A percentile compares a stretch with the other conserved stretches of the same genome.
These are phyloP conservation scores for Tenthredo livida DNA, from an alignment of 2,888 invertebrate genomes.

Conservation along the genomic window DNA sequence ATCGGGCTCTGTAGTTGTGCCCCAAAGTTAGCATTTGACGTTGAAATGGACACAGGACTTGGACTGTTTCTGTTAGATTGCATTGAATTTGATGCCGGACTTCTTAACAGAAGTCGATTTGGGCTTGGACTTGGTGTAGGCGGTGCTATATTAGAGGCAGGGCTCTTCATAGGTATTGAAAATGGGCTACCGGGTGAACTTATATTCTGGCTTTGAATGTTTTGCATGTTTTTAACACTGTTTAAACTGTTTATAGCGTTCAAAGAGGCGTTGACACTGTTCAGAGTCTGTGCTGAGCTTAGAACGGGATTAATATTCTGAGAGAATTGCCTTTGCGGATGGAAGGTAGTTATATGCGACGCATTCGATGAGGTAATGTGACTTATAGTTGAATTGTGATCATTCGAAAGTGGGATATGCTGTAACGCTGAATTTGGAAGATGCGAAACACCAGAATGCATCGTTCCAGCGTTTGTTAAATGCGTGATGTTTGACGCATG, in stretches of 20 bases:
- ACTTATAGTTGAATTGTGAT: slow-evolving; percentile 68
- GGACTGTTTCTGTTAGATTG: slow-evolving; percentile 75
- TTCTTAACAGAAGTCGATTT: slow-evolving; percentile 73
- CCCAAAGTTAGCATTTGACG: slow-evolving; percentile 71
- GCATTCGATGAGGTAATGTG: slow-evolving; percentile 64
- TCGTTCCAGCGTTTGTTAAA: slow-evolving; percentile 71
- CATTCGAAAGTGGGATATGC: slow-evolving; percentile 68
- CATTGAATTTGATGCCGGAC: slow-evolving; percentile 76
- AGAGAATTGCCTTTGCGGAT: slow-evolving; percentile 71
- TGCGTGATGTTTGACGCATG: slow-evolving; percentile 70
- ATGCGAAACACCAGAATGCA: slow-evolving; percentile 66
- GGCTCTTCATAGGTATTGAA: slow-evolving; percentile 76
- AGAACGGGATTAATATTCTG: slow-evolving; percentile 62
- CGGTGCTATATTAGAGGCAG: slow-evolving; percentile 76
- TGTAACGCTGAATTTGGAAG: slow-evolving; percentile 63
- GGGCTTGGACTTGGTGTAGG: slow-evolving; percentile 77
- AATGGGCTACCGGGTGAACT: slow-evolving; percentile 76
- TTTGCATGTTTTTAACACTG: slow-evolving; percentile 74
- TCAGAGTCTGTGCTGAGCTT: slow-evolving; percentile 63
- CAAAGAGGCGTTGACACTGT: slow-evolving; percentile 62
- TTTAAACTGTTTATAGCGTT: slow-evolving; percentile 66
- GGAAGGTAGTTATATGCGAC: slow-evolving; percentile 62
- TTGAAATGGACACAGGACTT: slow-evolving; percentile 73
- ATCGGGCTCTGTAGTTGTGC: slow-evolving; percentile 76
- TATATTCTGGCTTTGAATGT: slow-evolving; percentile 73